phyloP scores from a whole-genome alignment of 2,113 vertebrate genomes.

The Oceanites oceanicus region DNA sequence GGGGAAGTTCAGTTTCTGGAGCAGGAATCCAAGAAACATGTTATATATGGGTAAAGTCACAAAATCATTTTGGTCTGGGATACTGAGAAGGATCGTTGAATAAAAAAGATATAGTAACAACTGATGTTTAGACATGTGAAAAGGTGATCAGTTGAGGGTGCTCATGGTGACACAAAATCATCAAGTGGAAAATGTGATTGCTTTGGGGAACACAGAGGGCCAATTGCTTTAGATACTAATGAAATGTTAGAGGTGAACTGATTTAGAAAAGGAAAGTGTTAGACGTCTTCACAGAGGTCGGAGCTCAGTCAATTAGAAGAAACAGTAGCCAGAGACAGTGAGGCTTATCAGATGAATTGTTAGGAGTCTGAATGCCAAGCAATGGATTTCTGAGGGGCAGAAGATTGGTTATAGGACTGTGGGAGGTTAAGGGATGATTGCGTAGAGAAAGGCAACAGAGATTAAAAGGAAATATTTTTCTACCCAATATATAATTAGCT shows the following conservation, averaged over 20 bases:
- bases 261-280: background rate
- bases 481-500: background rate
- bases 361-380: background rate
- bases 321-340: background rate
- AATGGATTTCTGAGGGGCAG: background rate
- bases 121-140: background rate
- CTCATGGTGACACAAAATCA: background rate
- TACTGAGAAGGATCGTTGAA: background rate
- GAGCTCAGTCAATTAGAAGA: background rate
- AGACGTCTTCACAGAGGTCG: background rate
- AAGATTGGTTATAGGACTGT: background rate
- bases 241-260: background rate
- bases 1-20: background rate
- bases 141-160: background rate
- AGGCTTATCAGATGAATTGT: background rate
- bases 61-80: background rate
- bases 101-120: background rate
- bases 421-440: background rate
- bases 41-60: background rate
- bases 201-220: background rate
- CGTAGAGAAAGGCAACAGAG: background rate
- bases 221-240: background rate
- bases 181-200: background rate
- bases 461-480: background rate
- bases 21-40: background rate